These are phyloP conservation scores for Agrilus biguttatus DNA, from an alignment of 2,888 invertebrate genomes.

Conservation along the genomic window DNA sequence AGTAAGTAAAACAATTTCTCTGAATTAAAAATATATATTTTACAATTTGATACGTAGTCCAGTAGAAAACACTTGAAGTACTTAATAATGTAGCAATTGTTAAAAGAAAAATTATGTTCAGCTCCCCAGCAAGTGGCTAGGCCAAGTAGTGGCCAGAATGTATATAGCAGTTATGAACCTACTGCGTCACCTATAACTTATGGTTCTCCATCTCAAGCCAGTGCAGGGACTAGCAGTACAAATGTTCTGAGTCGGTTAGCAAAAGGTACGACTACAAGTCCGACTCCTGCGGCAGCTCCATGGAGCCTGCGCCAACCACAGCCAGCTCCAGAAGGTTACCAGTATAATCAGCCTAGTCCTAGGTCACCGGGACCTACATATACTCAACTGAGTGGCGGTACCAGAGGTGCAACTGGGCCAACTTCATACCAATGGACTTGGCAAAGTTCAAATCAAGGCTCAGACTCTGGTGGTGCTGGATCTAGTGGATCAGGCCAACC, in stretches of 20 bases:
- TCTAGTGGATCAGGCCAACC: slow-evolving; percentile 40
- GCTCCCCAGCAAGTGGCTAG: slow-evolving; percentile 42
- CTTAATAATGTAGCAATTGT: background rate
- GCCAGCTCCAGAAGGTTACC: slow-evolving; percentile 56
- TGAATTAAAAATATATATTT: no score
- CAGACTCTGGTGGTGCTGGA: slow-evolving; percentile 32
- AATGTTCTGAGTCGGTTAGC: slow-evolving; percentile 48
- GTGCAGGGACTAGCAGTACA: slow-evolving; percentile 43
- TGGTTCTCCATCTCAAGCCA: slow-evolving; percentile 46
- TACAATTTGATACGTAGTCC: background rate
- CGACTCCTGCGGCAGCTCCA: slow-evolving; percentile 53
- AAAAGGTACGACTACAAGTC: slow-evolving; percentile 54
- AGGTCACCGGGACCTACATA: slow-evolving; percentile 78
- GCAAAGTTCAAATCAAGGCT: slow-evolving; percentile 30
- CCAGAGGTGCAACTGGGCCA: slow-evolving; percentile 20
- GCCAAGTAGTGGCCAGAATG: slow-evolving; percentile 55
- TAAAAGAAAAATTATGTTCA: slow-evolving; percentile 12
- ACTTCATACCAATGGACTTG: slow-evolving; percentile 29
- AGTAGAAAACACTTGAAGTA: background rate
- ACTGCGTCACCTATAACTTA: slow-evolving; percentile 58
- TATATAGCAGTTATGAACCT: slow-evolving; percentile 59
- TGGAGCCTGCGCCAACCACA: slow-evolving; percentile 48
- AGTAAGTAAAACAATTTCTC: slow-evolving; percentile 16
- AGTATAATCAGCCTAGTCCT: slow-evolving; percentile 53
- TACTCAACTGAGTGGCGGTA: slow-evolving; percentile 60